These are phyloP conservation scores for Diarsia dahlii DNA, from an alignment of 2,888 invertebrate species.

Conservation along the genomic window DNA sequence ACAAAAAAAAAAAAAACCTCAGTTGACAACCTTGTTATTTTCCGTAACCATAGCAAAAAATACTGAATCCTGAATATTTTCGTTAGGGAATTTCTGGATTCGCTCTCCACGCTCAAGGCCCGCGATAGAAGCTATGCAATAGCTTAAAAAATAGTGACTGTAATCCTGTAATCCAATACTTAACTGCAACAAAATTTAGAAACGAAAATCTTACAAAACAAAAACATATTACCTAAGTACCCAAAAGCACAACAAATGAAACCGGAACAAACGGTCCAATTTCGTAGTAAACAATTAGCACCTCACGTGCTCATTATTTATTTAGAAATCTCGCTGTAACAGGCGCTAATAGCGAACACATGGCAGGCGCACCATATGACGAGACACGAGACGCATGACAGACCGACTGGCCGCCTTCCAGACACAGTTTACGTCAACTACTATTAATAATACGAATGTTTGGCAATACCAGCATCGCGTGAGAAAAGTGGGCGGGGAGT, in stretches of 20 bases:
- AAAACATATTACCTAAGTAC: background rate
- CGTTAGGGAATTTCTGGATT: too few species aligned
- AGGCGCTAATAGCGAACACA: conserved; percentile 53
- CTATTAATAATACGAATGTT: conserved; percentile 80
- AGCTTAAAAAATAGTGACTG: background rate
- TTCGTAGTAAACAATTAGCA: conserved; percentile 29
- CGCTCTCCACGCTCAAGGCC: too few species aligned
- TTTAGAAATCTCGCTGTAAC: conserved; percentile 41
- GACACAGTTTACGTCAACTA: conserved; percentile 78
- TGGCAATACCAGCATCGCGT: conserved; percentile 74
- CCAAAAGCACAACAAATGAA: background rate
- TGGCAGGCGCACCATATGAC: conserved; percentile 12
- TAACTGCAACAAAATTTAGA: background rate
- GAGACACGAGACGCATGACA: conserved; percentile 55
- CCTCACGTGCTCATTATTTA: conserved; percentile 16
- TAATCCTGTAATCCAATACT: background rate
- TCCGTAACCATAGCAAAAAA: too few species aligned
- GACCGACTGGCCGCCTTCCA: conserved; percentile 78
- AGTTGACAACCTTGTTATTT: too few species aligned
- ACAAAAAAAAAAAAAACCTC: too few species aligned
- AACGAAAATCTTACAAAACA: too few species aligned
- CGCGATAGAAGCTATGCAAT: too few species aligned
- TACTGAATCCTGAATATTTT: too few species aligned
- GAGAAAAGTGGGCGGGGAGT: conserved; percentile 42
- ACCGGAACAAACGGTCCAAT: conserved; percentile 6